A percentile compares a stretch with the other conserved stretches of the same genome.
phyloP scores from a whole-genome alignment of 2,797 vertebrate genomes.

The Gila robusta region DNA sequence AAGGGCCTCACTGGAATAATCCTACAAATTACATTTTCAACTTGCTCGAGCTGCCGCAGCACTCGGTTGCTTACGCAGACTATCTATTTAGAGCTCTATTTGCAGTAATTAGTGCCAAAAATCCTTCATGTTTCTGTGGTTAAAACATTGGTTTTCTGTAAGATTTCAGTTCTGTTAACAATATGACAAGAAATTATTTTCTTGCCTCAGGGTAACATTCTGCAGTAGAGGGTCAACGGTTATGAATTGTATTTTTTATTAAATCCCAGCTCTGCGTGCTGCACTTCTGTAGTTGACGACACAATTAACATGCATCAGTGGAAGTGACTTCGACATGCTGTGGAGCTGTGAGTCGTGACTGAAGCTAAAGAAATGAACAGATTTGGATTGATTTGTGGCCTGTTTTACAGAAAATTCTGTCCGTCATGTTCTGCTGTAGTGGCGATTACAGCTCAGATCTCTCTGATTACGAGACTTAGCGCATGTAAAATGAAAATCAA shows the following conservation, averaged over 20 bases:
- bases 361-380: neutral
- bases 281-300: neutral
- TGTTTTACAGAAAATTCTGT: slow-evolving; percentile 14
- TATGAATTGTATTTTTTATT: slow-evolving; percentile 29
- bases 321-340: slow-evolving; percentile 1
- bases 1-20: slow-evolving; percentile 28
- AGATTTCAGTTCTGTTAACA: slow-evolving; percentile 1
- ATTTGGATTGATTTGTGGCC: slow-evolving; percentile 8
- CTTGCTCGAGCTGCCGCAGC: neutral
- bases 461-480: slow-evolving; percentile 49
- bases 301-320: slow-evolving; percentile 17
- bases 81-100: slow-evolving; percentile 1
- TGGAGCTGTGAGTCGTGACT: neutral
- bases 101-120: slow-evolving; percentile 10
- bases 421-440: slow-evolving; percentile 1
- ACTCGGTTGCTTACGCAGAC: neutral
- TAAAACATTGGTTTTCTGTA: neutral
- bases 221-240: neutral
- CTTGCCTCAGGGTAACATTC: slow-evolving; percentile 6
- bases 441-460: slow-evolving; percentile 44
- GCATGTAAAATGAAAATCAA: slow-evolving; percentile 53
- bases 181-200: neutral
- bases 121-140: neutral
- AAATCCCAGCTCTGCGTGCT: neutral
- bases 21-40: slow-evolving; percentile 46